phyloP scores from a whole-genome alignment of 53 echinoderm and acorn worm species.

The Actinopyga echinites region DNA sequence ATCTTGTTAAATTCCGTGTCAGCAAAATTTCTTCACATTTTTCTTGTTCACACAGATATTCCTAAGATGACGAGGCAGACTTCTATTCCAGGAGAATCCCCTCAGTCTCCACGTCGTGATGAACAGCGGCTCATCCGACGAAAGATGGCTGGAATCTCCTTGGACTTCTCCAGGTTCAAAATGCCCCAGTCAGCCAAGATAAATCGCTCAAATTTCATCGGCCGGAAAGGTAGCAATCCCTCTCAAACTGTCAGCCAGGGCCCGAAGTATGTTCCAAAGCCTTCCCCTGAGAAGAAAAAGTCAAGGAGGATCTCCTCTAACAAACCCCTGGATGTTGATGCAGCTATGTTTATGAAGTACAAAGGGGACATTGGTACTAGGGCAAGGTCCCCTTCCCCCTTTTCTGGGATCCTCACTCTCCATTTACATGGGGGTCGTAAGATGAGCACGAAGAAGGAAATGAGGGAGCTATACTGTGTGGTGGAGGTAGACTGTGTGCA shows the following conservation, averaged over 20 bases:
- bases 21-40: too few relatives aligned
- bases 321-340: conserved; percentile 88
- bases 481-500: conserved; percentile 93
- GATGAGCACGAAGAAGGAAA: conserved; percentile 79
- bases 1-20: too few relatives aligned
- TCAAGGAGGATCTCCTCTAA: conserved; percentile 73
- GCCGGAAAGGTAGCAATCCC: conserved; percentile 70
- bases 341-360: conserved; percentile 84
- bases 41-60: conserved; percentile 23
- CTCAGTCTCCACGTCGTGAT: conserved; percentile 29
- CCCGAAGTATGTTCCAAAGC: conserved; percentile 80
- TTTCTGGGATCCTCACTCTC: conserved; percentile 89
- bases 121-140: conserved; percentile 23
- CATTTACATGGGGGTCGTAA: conserved; percentile 94
- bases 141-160: conserved; percentile 42
- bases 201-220: conserved; percentile 65
- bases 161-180: conserved; percentile 58
- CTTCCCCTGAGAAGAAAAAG: conserved; percentile 81
- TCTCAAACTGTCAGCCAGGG: conserved; percentile 26
- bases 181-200: conserved; percentile 64
- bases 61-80: conserved; percentile 46
- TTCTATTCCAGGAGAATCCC: conserved; percentile 38
- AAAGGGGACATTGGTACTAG: conserved; percentile 81
- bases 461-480: conserved; percentile 88
- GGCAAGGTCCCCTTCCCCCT: conserved; percentile 67